Percentiles rank a stretch among this genome's conserved stretches.
phyloP scores from a whole-genome alignment of 2,113 vertebrate genomes.

The Chloroceryle aenea region DNA sequence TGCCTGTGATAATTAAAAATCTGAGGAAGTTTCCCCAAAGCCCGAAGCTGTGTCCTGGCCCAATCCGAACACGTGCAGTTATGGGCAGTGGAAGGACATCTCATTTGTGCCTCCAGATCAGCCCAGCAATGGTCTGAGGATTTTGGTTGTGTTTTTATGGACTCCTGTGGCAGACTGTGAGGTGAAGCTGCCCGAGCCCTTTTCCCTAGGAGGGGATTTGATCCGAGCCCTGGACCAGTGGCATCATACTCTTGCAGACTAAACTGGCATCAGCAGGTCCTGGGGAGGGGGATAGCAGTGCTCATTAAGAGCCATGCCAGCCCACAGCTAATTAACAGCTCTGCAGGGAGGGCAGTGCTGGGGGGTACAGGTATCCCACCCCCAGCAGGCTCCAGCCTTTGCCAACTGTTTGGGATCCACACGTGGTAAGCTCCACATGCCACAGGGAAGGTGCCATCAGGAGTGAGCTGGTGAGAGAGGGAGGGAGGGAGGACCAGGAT shows the following conservation, averaged over 20 bases:
- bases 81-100: background rate
- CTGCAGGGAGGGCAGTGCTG: accelerated
- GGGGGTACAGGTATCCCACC: background rate
- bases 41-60: background rate
- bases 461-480: background rate
- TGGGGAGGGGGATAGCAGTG: background rate
- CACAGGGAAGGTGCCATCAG: accelerated
- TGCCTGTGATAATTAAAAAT: slow-evolving; percentile 57
- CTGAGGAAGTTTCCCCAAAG: slow-evolving; percentile 46
- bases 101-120: background rate
- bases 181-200: background rate
- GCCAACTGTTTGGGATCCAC: accelerated
- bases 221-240: background rate
- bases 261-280: background rate
- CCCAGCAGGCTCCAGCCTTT: background rate
- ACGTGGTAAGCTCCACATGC: accelerated
- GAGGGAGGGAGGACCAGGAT: background rate
- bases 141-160: accelerated
- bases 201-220: background rate
- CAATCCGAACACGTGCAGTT: accelerated
- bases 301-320: background rate
- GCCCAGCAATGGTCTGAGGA: accelerated
- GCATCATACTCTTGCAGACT: background rate
- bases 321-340: background rate
- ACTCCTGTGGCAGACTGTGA: accelerated